phyloP scores from a whole-genome alignment of 1,140 invertebrate genomes.

The Tetramorium simillimum region DNA sequence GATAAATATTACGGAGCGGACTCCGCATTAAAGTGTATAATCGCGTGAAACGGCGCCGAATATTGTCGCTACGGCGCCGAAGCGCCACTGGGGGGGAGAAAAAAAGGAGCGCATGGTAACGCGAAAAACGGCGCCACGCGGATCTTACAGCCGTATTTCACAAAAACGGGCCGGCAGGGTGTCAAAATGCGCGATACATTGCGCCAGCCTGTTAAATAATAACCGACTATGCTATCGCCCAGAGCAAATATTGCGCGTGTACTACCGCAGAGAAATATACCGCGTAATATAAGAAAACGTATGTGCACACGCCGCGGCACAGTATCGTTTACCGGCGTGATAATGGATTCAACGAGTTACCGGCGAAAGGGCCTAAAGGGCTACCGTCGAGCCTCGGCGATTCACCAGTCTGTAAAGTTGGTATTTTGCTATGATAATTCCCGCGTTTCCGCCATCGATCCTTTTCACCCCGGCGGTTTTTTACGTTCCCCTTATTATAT shows the following conservation, averaged over 20 bases:
- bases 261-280: constrained; percentile 45
- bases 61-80: constrained; percentile 17
- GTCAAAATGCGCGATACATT: constrained; percentile 62
- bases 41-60: not conserved
- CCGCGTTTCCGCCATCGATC: not conserved
- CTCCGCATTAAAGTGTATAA: not conserved
- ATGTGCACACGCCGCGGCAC: not conserved
- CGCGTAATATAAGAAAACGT: constrained; percentile 52
- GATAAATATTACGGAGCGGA: not conserved
- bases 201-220: constrained; percentile 57
- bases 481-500: not conserved
- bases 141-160: constrained; percentile 52
- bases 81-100: not conserved
- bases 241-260: constrained; percentile 51
- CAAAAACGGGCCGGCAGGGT: constrained; percentile 46
- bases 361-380: constrained; percentile 1
- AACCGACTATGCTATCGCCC: constrained; percentile 42
- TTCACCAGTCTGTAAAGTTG: not conserved
- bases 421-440: constrained; percentile 4
- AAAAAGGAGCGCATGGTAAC: not conserved
- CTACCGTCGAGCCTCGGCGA: not conserved
- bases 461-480: not conserved
- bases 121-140: constrained; percentile 38
- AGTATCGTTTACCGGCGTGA: constrained; percentile 24
- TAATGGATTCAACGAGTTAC: constrained; percentile 56